These are phyloP conservation scores for Napeogenes sylphis DNA, from an alignment of 2,888 invertebrate species.

Conservation along the genomic window DNA sequence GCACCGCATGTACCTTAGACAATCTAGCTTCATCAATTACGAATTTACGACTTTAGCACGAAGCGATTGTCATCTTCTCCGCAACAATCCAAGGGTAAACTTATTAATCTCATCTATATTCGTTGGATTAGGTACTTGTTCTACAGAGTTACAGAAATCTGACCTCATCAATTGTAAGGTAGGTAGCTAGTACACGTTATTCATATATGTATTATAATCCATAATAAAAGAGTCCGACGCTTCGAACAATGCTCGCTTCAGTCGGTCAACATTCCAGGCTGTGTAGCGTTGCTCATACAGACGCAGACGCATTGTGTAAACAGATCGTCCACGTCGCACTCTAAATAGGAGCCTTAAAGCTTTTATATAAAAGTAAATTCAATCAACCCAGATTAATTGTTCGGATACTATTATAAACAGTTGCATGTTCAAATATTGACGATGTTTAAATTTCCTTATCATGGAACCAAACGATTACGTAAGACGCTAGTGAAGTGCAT, in stretches of 20 bases:
- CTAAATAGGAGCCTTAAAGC: background rate
- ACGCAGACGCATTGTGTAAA: background rate
- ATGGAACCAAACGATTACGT: too few relatives aligned
- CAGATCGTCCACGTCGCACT: background rate
- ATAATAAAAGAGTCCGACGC: background rate
- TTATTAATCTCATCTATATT: conserved; percentile 2
- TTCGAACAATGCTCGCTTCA: background rate
- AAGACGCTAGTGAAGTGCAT: too few relatives aligned
- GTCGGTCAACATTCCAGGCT: conserved; percentile 1
- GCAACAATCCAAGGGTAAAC: conserved; percentile 2
- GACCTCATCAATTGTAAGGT: background rate
- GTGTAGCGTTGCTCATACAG: background rate
- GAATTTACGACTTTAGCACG: conserved; percentile 1
- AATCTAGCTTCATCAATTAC: conserved; percentile 1
- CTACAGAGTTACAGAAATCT: background rate
- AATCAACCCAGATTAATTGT: background rate
- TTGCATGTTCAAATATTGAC: too few relatives aligned
- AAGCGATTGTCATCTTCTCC: conserved; percentile 4
- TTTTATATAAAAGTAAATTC: background rate
- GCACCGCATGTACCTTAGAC: too few relatives aligned
- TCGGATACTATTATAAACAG: too few relatives aligned
- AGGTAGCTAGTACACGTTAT: background rate
- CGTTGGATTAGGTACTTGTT: background rate
- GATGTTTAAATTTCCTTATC: too few relatives aligned
- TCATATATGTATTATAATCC: background rate